phyloP scores from a whole-genome alignment of 2,113 vertebrate species.

The Pachypanchax playfairii region DNA sequence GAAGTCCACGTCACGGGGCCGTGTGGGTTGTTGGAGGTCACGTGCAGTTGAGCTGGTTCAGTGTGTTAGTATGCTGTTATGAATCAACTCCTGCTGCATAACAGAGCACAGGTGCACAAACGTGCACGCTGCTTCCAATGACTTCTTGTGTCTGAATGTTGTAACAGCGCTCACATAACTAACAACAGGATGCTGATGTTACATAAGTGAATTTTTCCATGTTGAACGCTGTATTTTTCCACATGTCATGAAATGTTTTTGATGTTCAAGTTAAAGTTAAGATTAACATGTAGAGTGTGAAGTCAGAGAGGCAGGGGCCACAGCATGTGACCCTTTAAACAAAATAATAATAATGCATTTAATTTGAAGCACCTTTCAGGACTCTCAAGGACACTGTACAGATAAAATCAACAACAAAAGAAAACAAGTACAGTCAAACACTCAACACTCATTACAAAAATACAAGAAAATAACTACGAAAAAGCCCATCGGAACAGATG shows the following conservation, averaged over 20 bases:
- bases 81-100: neutral
- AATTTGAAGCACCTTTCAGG: too few relatives aligned
- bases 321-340: too few relatives aligned
- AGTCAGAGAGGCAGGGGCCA: too few relatives aligned
- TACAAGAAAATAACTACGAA: too few relatives aligned
- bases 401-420: too few relatives aligned
- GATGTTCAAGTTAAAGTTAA: too few relatives aligned
- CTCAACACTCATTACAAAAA: too few relatives aligned
- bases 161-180: neutral
- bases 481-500: too few relatives aligned
- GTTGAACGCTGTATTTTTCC: constrained; percentile 13
- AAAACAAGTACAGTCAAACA: too few relatives aligned
- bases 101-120: neutral
- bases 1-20: constrained; percentile 40
- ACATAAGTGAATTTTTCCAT: constrained; percentile 27
- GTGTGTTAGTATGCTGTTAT: neutral
- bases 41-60: constrained; percentile 16
- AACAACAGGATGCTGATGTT: neutral
- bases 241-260: neutral
- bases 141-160: constrained; percentile 16
- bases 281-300: too few relatives aligned
- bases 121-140: neutral
- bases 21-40: constrained; percentile 40
- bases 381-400: too few relatives aligned
- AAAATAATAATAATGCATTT: too few relatives aligned